These are phyloP conservation scores for Campylomormyrus tamandua DNA, from an alignment of 2,113 vertebrate genomes.

Conservation along the genomic window DNA sequence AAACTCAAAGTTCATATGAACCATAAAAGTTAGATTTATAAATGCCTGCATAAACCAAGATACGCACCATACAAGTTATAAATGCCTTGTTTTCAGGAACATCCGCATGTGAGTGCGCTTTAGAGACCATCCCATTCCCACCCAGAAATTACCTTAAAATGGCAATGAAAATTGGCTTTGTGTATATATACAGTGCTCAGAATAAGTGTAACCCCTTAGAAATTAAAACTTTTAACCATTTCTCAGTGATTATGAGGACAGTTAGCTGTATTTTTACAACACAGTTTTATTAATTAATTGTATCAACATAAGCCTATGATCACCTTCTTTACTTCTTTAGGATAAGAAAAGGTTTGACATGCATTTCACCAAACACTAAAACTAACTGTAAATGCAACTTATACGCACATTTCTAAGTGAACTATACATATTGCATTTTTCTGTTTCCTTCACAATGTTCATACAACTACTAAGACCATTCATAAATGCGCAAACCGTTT, in stretches of 20 bases:
- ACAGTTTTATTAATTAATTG: too few relatives aligned
- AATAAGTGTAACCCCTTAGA: too few relatives aligned
- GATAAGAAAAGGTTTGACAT: background rate
- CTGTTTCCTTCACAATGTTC: background rate
- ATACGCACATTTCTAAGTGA: background rate
- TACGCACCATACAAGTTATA: background rate
- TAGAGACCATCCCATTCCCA: background rate
- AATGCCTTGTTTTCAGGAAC: background rate
- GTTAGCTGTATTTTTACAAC: too few relatives aligned
- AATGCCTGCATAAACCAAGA: background rate
- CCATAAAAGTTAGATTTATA: background rate
- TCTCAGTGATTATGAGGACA: too few relatives aligned
- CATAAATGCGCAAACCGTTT: background rate
- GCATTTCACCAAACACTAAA: background rate
- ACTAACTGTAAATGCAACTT: background rate
- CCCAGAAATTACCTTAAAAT: background rate
- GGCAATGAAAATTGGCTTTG: background rate
- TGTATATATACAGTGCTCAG: background rate
- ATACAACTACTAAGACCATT: background rate
- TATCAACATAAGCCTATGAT: too few relatives aligned
- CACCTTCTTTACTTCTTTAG: too few relatives aligned
- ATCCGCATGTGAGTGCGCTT: background rate
- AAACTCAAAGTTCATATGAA: background rate
- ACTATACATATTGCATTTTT: background rate
- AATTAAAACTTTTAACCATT: too few relatives aligned